Evolutionary conservation across 2,797 vertebrate genomes (phyloP).

Genomic region (Decapterus maruadsi): DNA sequence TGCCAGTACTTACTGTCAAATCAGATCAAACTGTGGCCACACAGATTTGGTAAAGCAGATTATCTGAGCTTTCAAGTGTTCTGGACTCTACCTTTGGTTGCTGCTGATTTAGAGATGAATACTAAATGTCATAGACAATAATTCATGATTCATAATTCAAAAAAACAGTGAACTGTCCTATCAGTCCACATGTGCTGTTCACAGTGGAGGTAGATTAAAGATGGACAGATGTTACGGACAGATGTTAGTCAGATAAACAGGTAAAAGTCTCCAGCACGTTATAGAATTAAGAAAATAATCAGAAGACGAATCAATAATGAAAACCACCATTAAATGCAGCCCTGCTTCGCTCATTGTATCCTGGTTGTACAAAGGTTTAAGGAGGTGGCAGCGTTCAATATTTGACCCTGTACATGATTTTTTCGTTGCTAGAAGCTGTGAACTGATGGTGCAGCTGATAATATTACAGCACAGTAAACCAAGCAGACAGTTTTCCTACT

Average conservation of each 20-base stretch:
- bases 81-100: not conserved
- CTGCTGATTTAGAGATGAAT: not conserved
- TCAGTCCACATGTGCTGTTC: not conserved
- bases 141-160: too few species aligned
- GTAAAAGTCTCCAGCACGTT: too few species aligned
- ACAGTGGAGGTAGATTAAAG: not conserved
- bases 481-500: constrained; percentile 1
- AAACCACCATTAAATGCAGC: too few species aligned
- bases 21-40: not conserved
- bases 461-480: constrained; percentile 1
- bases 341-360: too few species aligned
- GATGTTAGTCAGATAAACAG: too few species aligned
- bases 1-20: not conserved
- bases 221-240: too few species aligned
- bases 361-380: too few species aligned
- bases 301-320: too few species aligned
- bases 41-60: not conserved
- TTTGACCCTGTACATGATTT: too few species aligned
- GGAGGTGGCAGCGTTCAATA: too few species aligned
- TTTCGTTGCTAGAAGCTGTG: not conserved
- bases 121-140: not conserved
- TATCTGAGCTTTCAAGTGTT: not conserved
- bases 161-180: not conserved
- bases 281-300: too few species aligned
- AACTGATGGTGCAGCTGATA: not conserved